These are phyloP conservation scores for Heliornis fulica DNA, from an alignment of 2,113 vertebrate species.

Conservation along the genomic window DNA sequence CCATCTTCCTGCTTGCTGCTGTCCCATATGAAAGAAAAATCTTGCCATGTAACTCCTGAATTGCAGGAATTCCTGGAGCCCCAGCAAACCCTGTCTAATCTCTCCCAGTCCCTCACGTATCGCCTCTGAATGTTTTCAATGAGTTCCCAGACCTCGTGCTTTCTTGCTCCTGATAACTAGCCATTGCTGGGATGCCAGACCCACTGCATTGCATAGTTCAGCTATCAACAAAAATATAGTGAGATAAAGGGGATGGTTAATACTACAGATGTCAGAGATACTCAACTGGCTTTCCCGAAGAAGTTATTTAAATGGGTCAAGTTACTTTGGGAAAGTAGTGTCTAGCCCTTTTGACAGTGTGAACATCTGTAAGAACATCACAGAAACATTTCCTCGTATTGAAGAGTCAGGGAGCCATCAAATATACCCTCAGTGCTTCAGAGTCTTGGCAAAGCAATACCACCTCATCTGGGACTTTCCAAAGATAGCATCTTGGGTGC, in stretches of 20 bases:
- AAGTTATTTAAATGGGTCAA: constrained; percentile 30
- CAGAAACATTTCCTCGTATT: constrained; percentile 1
- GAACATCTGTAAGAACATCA: not conserved
- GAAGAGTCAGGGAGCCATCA: not conserved
- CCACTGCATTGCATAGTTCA: constrained; percentile 63
- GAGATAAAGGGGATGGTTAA: constrained; percentile 62
- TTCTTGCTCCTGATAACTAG: constrained; percentile 62
- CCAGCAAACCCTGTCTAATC: constrained; percentile 64
- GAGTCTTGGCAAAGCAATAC: not conserved
- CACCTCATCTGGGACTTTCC: not conserved
- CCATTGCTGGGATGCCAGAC: constrained; percentile 70
- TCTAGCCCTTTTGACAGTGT: constrained; percentile 37
- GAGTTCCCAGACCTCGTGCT: constrained; percentile 68
- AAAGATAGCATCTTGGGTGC: not conserved
- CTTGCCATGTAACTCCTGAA: constrained; percentile 6
- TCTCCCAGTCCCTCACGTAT: constrained; percentile 52
- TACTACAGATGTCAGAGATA: constrained; percentile 52
- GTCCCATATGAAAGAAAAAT: not conserved
- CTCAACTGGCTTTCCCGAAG: constrained; percentile 13
- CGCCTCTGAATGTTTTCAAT: constrained; percentile 59
- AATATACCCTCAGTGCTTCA: not conserved
- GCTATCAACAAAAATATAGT: constrained; percentile 68
- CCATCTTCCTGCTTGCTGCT: not conserved
- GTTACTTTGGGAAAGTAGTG: constrained; percentile 33
- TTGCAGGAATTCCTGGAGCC: constrained; percentile 66